A percentile compares a stretch with the other conserved stretches of the same genome.
phyloP scores from a whole-genome alignment of 2,888 invertebrate species.

The Platynereis dumerilii region DNA sequence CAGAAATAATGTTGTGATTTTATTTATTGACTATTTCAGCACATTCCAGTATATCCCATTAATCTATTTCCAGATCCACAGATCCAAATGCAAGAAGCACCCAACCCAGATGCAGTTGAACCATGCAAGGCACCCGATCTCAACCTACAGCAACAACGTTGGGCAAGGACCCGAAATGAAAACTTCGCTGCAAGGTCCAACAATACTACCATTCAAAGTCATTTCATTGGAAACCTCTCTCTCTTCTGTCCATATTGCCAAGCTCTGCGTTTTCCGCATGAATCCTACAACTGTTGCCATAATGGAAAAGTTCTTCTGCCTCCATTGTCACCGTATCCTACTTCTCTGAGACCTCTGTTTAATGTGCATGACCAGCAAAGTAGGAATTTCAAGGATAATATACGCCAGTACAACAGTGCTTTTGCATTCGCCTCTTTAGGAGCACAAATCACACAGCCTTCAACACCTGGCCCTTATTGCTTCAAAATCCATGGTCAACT shows the following conservation, averaged over 20 bases:
- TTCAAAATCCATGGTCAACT: background rate
- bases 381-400: background rate
- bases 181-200: no score
- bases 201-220: no score
- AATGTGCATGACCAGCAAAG: no score
- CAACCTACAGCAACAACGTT: no score
- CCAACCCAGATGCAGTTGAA: no score
- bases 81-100: no score
- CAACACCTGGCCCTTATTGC: background rate
- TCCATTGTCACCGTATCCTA: background rate
- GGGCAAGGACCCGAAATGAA: no score
- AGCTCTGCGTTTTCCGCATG: background rate
- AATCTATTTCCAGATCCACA: no score
- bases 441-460: background rate
- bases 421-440: background rate
- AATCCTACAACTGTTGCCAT: background rate
- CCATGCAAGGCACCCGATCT: no score
- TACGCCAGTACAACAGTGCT: constrained; percentile 9
- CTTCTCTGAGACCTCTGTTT: background rate
- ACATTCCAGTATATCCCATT: no score
- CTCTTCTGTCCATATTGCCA: background rate
- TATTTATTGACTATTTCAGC: no score
- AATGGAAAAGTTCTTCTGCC: background rate
- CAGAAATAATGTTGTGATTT: no score
- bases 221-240: background rate